phyloP scores from a whole-genome alignment of 2,888 invertebrate species.

The Lepidochrysops patricia region DNA sequence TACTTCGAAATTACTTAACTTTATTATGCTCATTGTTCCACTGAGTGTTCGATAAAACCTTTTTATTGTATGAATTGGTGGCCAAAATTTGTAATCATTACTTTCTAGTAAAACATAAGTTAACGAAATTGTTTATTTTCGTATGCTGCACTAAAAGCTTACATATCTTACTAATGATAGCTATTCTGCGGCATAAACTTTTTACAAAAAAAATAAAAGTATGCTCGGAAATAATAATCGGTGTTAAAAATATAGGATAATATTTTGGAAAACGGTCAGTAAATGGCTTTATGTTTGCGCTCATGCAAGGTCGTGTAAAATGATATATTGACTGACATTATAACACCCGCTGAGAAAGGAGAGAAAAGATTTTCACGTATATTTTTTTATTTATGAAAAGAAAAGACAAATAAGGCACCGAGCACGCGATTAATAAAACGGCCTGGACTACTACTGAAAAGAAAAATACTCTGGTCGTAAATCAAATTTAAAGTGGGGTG shows the following conservation, averaged over 20 bases:
- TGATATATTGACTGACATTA: slow-evolving; percentile 2
- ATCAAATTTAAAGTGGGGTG: background rate
- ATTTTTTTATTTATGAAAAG: background rate
- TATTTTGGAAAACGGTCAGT: background rate
- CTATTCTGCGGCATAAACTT: background rate
- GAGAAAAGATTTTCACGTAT: background rate
- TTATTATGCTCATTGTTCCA: no score
- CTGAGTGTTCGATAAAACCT: no score
- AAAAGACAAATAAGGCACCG: slow-evolving; percentile 1
- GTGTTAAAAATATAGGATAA: background rate
- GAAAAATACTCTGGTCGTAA: background rate
- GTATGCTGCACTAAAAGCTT: background rate
- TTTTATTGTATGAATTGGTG: no score
- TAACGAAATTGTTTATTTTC: no score
- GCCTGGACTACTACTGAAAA: background rate
- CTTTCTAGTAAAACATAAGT: no score
- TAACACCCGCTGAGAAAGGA: background rate
- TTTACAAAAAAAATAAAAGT: background rate
- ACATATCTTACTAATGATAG: background rate
- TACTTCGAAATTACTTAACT: no score
- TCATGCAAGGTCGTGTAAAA: background rate
- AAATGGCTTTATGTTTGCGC: background rate
- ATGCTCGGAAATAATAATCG: background rate
- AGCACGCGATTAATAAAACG: background rate
- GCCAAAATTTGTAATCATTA: no score